phyloP scores from a whole-genome alignment of 2,888 invertebrate genomes.

The Epiblema foenella region DNA sequence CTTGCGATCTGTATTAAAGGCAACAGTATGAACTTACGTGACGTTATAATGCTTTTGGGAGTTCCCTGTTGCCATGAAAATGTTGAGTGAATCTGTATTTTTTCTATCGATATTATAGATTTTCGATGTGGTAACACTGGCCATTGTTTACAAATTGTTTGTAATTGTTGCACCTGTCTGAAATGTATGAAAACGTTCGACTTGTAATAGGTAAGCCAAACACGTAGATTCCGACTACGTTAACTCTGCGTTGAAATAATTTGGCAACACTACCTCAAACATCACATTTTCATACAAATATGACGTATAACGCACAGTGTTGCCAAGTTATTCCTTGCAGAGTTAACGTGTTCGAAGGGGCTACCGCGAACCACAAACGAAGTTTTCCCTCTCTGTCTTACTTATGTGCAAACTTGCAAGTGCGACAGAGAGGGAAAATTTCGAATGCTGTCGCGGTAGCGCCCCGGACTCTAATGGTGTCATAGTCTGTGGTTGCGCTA shows the following conservation, averaged over 20 bases:
- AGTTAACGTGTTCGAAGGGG: too few species aligned
- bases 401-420: too few species aligned
- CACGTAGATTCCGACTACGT: too few species aligned
- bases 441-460: too few species aligned
- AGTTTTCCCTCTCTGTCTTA: too few species aligned
- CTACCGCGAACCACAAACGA: too few species aligned
- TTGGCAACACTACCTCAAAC: too few species aligned
- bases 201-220: slow-evolving; percentile 42
- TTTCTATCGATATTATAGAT: slow-evolving; percentile 54
- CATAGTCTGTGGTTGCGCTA: slow-evolving; percentile 45
- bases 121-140: slow-evolving; percentile 51
- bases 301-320: too few species aligned
- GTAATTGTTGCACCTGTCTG: slow-evolving; percentile 43
- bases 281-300: too few species aligned
- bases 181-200: slow-evolving; percentile 30
- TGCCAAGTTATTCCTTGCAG: too few species aligned
- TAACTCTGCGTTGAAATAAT: too few species aligned
- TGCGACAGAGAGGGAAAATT: too few species aligned
- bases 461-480: slow-evolving; percentile 58
- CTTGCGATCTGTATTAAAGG: slow-evolving; percentile 29
- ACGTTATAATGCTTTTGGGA: slow-evolving; percentile 19
- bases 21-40: neutral
- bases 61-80: slow-evolving; percentile 26
- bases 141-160: slow-evolving; percentile 54
- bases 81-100: slow-evolving; percentile 43